A percentile compares a stretch with the other conserved stretches of the same genome.
Conservation (phyloP, 35 echinoderm and acorn worm species). For the Diadema setosum region DNA sequence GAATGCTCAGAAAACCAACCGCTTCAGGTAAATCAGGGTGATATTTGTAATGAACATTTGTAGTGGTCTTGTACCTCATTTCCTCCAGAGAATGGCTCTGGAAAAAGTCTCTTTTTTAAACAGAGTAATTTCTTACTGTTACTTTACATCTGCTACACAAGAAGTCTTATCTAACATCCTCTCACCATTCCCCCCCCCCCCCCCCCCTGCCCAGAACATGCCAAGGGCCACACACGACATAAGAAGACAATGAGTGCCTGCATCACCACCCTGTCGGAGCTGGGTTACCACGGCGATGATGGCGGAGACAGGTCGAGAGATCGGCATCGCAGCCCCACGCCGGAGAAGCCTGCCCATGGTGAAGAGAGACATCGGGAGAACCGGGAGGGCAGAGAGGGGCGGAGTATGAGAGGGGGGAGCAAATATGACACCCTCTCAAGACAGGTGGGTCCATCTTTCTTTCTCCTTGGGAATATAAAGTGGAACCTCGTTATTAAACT, state of each 20-base stretch:
- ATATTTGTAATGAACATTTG: too few species aligned
- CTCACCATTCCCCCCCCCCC: neutral
- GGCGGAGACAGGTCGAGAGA: too few species aligned
- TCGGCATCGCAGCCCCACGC: neutral
- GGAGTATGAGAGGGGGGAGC: neutral
- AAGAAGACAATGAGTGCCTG: neutral
- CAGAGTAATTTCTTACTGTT: too few species aligned
- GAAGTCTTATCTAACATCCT: too few species aligned
- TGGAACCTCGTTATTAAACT: neutral
- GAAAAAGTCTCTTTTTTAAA: too few species aligned
- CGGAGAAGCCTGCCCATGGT: neutral
- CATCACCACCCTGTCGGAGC: neutral
- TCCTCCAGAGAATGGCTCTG: too few species aligned
- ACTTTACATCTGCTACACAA: too few species aligned
- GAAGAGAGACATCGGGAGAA: neutral
- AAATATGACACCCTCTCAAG: neutral
- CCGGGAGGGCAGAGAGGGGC: neutral
- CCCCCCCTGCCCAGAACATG: neutral
- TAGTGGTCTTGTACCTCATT: too few species aligned
- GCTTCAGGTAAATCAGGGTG: too few species aligned
- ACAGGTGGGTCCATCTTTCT: neutral
- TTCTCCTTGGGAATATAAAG: neutral
- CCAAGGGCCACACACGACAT: neutral
- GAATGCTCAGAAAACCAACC: too few species aligned
- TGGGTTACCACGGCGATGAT: neutral